A percentile compares a stretch with the other conserved stretches of the same genome.
phyloP scores from a whole-genome alignment of 2,113 vertebrate species.

The Megaceryle torquata region DNA sequence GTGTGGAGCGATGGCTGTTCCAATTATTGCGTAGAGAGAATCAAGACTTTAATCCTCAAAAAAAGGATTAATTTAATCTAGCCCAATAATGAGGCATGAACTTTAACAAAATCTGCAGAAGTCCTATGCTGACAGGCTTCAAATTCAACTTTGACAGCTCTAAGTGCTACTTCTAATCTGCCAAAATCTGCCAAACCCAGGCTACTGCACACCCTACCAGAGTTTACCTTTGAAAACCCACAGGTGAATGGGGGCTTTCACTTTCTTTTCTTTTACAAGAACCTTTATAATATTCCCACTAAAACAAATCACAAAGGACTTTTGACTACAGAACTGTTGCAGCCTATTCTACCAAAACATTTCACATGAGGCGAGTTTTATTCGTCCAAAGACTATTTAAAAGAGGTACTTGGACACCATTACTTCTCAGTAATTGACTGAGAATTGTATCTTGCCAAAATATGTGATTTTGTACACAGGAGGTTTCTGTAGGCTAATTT shows the following conservation, averaged over 20 bases:
- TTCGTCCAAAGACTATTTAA: background rate
- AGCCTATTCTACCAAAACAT: background rate
- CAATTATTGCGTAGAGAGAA: background rate
- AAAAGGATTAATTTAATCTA: background rate
- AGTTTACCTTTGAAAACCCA: background rate
- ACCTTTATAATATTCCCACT: background rate
- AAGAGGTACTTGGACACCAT: background rate
- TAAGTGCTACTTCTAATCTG: background rate
- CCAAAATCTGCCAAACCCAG: background rate
- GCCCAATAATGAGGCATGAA: background rate
- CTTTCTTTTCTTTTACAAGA: background rate
- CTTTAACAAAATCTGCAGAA: background rate
- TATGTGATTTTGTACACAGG: background rate
- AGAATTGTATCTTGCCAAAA: background rate
- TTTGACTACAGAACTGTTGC: background rate
- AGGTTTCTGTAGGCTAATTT: background rate
- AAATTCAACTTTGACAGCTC: background rate
- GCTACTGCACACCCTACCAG: background rate
- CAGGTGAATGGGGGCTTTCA: fast-evolving
- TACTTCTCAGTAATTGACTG: background rate
- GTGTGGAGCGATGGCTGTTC: background rate
- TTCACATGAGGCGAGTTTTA: background rate
- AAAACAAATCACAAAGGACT: background rate
- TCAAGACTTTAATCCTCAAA: background rate
- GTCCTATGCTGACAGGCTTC: background rate